Conservation (phyloP, 2,888 invertebrate species). For the Rotaria magnacalcarata region DNA sequence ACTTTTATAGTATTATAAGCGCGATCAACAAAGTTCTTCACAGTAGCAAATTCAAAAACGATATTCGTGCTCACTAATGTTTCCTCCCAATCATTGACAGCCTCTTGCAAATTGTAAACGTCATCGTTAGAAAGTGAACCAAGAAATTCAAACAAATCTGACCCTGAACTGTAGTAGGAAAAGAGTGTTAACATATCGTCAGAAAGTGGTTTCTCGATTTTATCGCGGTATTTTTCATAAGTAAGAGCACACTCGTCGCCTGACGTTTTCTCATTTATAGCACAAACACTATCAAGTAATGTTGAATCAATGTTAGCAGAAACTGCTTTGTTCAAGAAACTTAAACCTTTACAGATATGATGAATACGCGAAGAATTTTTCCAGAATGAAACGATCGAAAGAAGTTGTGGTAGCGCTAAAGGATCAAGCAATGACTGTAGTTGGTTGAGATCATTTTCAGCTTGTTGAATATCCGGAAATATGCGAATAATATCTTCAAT, state of each 20-base stretch:
- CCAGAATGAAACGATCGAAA: background rate
- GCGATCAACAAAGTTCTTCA: background rate
- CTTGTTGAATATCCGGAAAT: background rate
- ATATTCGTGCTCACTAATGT: background rate
- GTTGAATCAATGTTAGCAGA: background rate
- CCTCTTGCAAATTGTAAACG: background rate
- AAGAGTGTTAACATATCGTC: background rate
- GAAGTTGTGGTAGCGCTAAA: background rate
- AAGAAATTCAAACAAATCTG: background rate
- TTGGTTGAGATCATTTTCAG: background rate
- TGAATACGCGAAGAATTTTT: background rate
- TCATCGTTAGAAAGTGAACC: background rate
- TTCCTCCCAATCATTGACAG: constrained; percentile 22
- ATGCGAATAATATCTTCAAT: background rate
- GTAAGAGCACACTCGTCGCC: background rate
- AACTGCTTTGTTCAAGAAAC: background rate
- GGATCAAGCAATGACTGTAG: background rate
- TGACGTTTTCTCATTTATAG: background rate
- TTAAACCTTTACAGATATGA: background rate
- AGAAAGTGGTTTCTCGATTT: background rate
- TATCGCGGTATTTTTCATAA: background rate
- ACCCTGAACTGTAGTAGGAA: background rate
- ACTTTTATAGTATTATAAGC: background rate
- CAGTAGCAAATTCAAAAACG: background rate
- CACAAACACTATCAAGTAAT: background rate